Percentiles rank a stretch among this genome's conserved stretches.
Conservation (phyloP, 2,888 invertebrate genomes). For the Tribolium freemani region DNA sequence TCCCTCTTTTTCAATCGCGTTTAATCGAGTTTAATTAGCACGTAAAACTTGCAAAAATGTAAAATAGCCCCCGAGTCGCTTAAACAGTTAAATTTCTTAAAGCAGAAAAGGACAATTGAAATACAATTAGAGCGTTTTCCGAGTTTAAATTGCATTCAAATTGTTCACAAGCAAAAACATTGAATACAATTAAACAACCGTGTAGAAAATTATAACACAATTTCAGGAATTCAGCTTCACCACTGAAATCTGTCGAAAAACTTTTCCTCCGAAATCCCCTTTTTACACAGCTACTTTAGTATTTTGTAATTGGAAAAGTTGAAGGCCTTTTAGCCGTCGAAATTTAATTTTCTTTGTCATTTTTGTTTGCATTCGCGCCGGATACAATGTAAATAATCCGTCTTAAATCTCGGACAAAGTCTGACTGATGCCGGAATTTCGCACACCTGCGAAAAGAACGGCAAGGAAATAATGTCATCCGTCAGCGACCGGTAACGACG, state of each 20-base stretch:
- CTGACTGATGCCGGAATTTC: conserved; percentile 32
- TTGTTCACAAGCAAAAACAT: conserved; percentile 45
- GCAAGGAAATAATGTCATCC: conserved; percentile 57
- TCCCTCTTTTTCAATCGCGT: neutral
- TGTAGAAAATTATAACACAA: conserved; percentile 48
- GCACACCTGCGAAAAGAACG: conserved; percentile 42
- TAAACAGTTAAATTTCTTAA: conserved; percentile 33
- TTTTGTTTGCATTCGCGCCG: conserved; percentile 35
- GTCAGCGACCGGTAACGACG: conserved; percentile 59
- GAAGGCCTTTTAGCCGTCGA: conserved; percentile 40
- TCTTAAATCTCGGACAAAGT: conserved; percentile 12
- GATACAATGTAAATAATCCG: conserved; percentile 37
- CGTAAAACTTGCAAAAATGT: conserved; percentile 38
- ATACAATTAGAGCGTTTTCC: conserved; percentile 44
- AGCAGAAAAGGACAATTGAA: conserved; percentile 37
- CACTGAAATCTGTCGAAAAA: conserved; percentile 39
- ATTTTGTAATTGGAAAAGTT: conserved; percentile 53
- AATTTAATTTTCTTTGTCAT: conserved; percentile 46
- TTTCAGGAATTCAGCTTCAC: conserved; percentile 39
- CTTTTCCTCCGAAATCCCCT: conserved; percentile 39
- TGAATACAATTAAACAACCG: conserved; percentile 40
- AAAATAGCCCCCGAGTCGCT: conserved; percentile 35
- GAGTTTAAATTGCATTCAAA: conserved; percentile 49
- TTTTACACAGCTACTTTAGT: conserved; percentile 47
- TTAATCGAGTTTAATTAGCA: conserved; percentile 25